phyloP scores from a whole-genome alignment of 2,113 vertebrate genomes.

The Phyllostomus discolor region DNA sequence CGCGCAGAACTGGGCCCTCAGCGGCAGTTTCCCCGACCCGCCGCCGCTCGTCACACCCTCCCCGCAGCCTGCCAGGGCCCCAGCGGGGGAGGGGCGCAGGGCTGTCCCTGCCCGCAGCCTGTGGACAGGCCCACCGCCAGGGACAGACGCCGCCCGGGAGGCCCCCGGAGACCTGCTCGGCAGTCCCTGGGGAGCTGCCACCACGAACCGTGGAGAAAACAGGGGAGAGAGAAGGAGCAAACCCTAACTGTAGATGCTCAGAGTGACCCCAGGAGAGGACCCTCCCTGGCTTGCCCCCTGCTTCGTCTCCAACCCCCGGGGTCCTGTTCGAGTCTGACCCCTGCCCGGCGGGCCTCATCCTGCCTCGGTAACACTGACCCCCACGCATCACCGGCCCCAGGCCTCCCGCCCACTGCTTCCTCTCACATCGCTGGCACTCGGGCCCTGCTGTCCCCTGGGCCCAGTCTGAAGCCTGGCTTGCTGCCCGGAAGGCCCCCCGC shows the following conservation, averaged over 20 bases:
- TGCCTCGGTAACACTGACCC: not conserved
- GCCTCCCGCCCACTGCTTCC: not conserved
- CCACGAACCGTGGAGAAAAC: not conserved
- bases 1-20: too few species aligned
- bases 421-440: not conserved
- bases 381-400: too few species aligned
- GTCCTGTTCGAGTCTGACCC: not conserved
- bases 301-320: not conserved
- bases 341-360: not conserved
- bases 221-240: not conserved
- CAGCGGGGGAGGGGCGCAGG: not conserved
- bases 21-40: not conserved
- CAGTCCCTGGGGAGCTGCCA: not conserved
- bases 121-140: not conserved
- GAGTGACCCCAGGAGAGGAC: not conserved
- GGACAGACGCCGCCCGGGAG: not conserved
- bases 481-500: not conserved
- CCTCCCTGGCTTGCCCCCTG: not conserved
- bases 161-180: not conserved
- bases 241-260: not conserved
- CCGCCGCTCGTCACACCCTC: not conserved
- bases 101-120: not conserved
- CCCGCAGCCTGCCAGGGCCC: too few species aligned
- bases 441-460: not conserved
- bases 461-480: not conserved